A percentile compares a stretch with the other conserved stretches of the same genome.
Evolutionary conservation across 1,140 invertebrate species (phyloP).

Genomic region (Calosoma granatense): DNA sequence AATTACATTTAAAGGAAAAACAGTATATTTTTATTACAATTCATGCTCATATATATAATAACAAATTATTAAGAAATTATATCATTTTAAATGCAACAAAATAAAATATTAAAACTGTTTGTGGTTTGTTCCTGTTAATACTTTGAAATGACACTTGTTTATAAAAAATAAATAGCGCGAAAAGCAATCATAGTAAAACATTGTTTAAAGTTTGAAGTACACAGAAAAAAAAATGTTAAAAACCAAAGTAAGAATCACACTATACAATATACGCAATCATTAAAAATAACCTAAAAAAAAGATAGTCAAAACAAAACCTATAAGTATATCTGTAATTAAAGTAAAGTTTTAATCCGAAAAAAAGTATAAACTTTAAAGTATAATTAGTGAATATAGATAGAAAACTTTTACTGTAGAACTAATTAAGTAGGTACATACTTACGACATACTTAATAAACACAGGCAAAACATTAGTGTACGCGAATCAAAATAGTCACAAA

Average conservation of each 20-base stretch:
- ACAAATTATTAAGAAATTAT: not conserved
- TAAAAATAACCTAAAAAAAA: not conserved
- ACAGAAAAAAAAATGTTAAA: too few relatives aligned
- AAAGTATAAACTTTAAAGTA: conserved; percentile 7
- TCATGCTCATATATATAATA: not conserved
- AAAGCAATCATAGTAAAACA: conserved; percentile 1
- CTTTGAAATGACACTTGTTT: not conserved
- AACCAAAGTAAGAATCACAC: not conserved
- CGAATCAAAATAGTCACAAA: not conserved
- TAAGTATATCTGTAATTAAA: too few relatives aligned
- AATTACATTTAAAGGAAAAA: not conserved
- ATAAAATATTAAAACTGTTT: not conserved
- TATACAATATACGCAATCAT: conserved; percentile 5
- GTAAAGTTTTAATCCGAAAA: conserved; percentile 5
- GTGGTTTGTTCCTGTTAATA: not conserved
- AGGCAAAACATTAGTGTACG: not conserved
- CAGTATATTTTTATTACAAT: not conserved
- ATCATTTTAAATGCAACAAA: too few relatives aligned
- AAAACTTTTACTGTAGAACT: conserved; percentile 2
- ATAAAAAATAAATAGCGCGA: not conserved
- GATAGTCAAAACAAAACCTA: not conserved
- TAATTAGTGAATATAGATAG: conserved; percentile 5
- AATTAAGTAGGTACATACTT: not conserved
- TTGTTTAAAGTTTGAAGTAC: not conserved
- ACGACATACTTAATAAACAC: not conserved